phyloP scores from a whole-genome alignment of 2,797 vertebrate genomes.

The Pseudopleuronectes americanus region DNA sequence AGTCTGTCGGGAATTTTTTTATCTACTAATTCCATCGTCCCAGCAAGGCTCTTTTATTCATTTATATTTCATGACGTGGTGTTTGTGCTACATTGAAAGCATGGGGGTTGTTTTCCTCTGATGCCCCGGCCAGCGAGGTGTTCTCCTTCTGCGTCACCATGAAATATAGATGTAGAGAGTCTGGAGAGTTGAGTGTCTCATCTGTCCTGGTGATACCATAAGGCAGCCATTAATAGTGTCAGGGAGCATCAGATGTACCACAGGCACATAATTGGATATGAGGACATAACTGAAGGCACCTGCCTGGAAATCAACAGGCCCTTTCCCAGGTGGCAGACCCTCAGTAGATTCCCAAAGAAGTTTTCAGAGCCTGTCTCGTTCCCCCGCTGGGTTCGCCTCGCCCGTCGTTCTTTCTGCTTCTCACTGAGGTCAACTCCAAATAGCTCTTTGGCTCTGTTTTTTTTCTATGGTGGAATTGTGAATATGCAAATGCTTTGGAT shows the following conservation, averaged over 20 bases:
- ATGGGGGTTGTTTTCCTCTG: slow-evolving; percentile 42
- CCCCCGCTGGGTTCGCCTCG: slow-evolving; percentile 62
- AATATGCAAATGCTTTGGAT: slow-evolving; percentile 82
- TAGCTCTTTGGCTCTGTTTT: slow-evolving; percentile 33
- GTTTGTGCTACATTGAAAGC: slow-evolving; percentile 68
- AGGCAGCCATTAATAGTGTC: slow-evolving; percentile 87
- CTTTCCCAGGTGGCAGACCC: slow-evolving; percentile 68
- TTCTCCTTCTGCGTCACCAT: slow-evolving; percentile 78
- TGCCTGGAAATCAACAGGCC: slow-evolving; percentile 81
- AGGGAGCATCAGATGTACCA: slow-evolving; percentile 83
- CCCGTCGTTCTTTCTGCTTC: slow-evolving; percentile 60
- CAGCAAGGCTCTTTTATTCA: slow-evolving; percentile 72
- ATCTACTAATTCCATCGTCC: slow-evolving; percentile 73
- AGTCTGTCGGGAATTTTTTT: slow-evolving; percentile 71
- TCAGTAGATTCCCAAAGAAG: slow-evolving; percentile 64
- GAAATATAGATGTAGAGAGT: slow-evolving; percentile 88
- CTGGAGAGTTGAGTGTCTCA: slow-evolving; percentile 83
- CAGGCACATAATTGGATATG: slow-evolving; percentile 83
- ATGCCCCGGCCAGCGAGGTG: slow-evolving; percentile 64
- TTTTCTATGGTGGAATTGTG: slow-evolving; percentile 66
- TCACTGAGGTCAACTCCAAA: slow-evolving; percentile 76
- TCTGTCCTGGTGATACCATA: slow-evolving; percentile 85
- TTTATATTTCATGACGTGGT: slow-evolving; percentile 82
- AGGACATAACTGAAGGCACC: slow-evolving; percentile 84
- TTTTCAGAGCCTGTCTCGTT: slow-evolving; percentile 58